Base-by-base conservation (phyloP, 2,888 invertebrate species). In the Pseudanteris insignis region DNA sequence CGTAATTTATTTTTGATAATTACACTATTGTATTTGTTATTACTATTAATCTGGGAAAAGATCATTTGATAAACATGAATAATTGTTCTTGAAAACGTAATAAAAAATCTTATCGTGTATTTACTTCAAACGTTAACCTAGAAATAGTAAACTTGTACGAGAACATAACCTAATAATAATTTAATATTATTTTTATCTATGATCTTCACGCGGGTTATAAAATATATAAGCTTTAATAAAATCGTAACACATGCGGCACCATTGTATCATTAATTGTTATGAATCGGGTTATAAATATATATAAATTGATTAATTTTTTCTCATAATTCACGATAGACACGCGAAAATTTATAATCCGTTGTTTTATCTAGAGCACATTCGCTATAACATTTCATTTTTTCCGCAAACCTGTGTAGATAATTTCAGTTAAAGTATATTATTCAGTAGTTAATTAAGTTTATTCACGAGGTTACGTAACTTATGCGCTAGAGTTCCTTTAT, bases 371-470 rank as follows among this genome's bases (percentile, higher is more conserved):
- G 55, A 57, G 48, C 55, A 57, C 28, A 48, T 24, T 47, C 34
- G 21, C 15, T 46, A 24, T 36, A 46, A 48, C 44, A 46, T 54
- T 54, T 44, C 36, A 48, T 48, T 57, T 57, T 48, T 57, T 32
- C 28, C 11, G 36, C 37, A 48, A 48, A 47, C 48, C 38, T 13
- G 48, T 29, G 41, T 21, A 37, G 55, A 57, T 57, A 57, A 57
- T 48, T 47, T 47, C 47, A 9, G 30, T 36, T 57, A 48, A 48
- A 43, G 55, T 48, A 57, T 57, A 57, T 48, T 48, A 57, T 57
- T 57, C 47, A 47, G 48, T 43, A 48, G 34, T 36, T 57, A 41
- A 57, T 57, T 57, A 57, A 57, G 48, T 57, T 48, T 57, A 57
- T 57, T 48, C 48, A 30, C 26, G 43, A 47, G 24, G 47, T 57